Evolutionary conservation across 2,797 vertebrate genomes (phyloP).

Genomic region (Brachyalestes nurse): DNA sequence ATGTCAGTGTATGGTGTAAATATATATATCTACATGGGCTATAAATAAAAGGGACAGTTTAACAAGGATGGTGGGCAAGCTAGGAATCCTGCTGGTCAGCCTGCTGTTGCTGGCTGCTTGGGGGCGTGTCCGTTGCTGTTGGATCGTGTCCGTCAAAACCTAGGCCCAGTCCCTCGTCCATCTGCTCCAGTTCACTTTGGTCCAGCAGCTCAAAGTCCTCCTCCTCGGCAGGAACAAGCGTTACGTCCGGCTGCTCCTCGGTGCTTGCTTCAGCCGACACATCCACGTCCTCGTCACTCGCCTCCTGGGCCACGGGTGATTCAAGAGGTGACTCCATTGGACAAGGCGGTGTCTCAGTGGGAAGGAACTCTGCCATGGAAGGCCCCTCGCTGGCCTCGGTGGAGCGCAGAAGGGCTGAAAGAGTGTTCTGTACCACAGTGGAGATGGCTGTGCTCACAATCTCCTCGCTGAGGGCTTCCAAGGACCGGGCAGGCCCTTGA

Average conservation of each 20-base stretch:
- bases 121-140: slow-evolving; percentile 61
- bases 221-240: slow-evolving; percentile 78
- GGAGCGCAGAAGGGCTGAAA: slow-evolving; percentile 82
- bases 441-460: slow-evolving; percentile 89
- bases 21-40: slow-evolving; percentile 63
- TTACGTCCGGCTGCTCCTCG: slow-evolving; percentile 68
- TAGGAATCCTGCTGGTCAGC: slow-evolving; percentile 72
- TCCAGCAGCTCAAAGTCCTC: slow-evolving; percentile 99
- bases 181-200: slow-evolving; percentile 96
- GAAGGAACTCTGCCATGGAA: slow-evolving; percentile 72
- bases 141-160: slow-evolving; percentile 67
- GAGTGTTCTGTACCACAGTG: slow-evolving; percentile 87
- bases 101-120: slow-evolving; percentile 58
- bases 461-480: slow-evolving; percentile 87
- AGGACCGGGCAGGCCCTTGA: slow-evolving; percentile 66
- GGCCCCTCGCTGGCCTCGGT: slow-evolving; percentile 81
- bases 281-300: slow-evolving; percentile 60
- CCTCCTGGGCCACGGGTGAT: slow-evolving; percentile 37
- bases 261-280: slow-evolving; percentile 54
- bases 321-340: slow-evolving; percentile 65
- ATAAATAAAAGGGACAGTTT: slow-evolving; percentile 70
- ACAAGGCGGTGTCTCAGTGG: slow-evolving; percentile 67
- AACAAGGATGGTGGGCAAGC: slow-evolving; percentile 58
- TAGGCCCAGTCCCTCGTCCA: slow-evolving; percentile 84
- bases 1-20: slow-evolving; percentile 57